phyloP scores from a whole-genome alignment of 2,888 invertebrate species.

The Diarsia dahlii region DNA sequence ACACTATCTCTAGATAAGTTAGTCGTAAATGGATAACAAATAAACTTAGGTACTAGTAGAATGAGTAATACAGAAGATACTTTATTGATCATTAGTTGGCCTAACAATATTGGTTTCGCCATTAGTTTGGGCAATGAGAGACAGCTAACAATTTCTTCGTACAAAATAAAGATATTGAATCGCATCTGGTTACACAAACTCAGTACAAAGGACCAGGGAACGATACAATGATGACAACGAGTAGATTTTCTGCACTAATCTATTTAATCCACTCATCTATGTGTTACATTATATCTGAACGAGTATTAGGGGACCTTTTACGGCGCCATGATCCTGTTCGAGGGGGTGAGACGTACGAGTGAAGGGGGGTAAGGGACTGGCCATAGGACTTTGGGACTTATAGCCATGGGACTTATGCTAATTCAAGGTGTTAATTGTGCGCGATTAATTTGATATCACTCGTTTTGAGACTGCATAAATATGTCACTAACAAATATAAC shows the following conservation, averaged over 20 bases:
- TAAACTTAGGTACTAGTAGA: not conserved
- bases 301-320: slow-evolving; percentile 41
- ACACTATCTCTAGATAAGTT: not conserved
- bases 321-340: slow-evolving; percentile 11
- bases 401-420: slow-evolving; percentile 34
- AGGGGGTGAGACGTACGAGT: not conserved
- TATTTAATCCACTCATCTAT: slow-evolving; percentile 13
- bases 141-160: not conserved
- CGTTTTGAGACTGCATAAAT: slow-evolving; percentile 25
- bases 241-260: slow-evolving; percentile 24
- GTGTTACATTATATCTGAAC: slow-evolving; percentile 28
- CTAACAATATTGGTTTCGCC: not conserved
- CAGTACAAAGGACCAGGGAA: no score
- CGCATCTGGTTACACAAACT: not conserved
- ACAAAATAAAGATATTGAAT: not conserved
- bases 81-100: not conserved
- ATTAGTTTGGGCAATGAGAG: not conserved
- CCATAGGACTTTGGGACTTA: slow-evolving; percentile 27
- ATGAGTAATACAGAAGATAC: not conserved
- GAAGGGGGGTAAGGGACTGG: not conserved
- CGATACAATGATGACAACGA: not conserved
- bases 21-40: not conserved
- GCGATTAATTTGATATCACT: slow-evolving; percentile 29
- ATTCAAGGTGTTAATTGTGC: slow-evolving; percentile 47
- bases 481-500: slow-evolving; percentile 2